Evolutionary conservation across 92 coral and sea anemone species (phyloP).

Genomic region (Isaurus tuberculatus): DNA sequence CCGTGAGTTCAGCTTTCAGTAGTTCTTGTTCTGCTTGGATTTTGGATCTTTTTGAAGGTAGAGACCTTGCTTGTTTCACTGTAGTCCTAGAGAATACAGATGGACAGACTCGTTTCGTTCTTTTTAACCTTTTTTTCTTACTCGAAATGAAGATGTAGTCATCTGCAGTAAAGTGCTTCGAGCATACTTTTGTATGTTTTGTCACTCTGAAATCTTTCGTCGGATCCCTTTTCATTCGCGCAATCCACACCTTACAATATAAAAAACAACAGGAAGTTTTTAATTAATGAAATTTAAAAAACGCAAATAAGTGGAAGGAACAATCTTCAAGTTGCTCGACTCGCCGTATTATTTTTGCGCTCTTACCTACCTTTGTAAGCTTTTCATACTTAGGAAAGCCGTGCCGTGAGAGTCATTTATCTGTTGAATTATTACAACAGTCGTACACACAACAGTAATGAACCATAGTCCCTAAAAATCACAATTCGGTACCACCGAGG

Average conservation of each 20-base stretch:
- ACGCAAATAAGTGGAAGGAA: background rate
- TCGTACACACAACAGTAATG: no score
- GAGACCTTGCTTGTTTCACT: slow-evolving; percentile 3
- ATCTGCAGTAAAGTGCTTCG: slow-evolving; percentile 46
- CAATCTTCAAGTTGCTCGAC: no score
- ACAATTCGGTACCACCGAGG: no score
- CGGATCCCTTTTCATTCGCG: slow-evolving; percentile 53
- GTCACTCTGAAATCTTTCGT: slow-evolving; percentile 54
- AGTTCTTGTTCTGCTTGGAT: slow-evolving; percentile 22
- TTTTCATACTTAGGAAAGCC: background rate
- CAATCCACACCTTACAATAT: slow-evolving; percentile 52
- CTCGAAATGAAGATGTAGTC: slow-evolving; percentile 47
- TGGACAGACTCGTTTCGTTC: slow-evolving; percentile 46
- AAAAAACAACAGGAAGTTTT: no score
- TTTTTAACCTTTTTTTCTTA: slow-evolving; percentile 37
- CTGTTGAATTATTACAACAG: no score
- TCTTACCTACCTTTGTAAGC: background rate
- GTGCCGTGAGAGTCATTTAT: background rate
- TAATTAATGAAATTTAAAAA: background rate
- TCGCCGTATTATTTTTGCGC: no score
- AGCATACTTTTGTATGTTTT: slow-evolving; percentile 54
- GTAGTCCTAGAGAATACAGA: slow-evolving; percentile 44
- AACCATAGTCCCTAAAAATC: no score
- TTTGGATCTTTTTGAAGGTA: slow-evolving; percentile 38
- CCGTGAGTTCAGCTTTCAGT: slow-evolving; percentile 55